These are phyloP conservation scores for Bos indicus DNA, from an alignment of 2,113 vertebrate genomes.

Conservation along the genomic window DNA sequence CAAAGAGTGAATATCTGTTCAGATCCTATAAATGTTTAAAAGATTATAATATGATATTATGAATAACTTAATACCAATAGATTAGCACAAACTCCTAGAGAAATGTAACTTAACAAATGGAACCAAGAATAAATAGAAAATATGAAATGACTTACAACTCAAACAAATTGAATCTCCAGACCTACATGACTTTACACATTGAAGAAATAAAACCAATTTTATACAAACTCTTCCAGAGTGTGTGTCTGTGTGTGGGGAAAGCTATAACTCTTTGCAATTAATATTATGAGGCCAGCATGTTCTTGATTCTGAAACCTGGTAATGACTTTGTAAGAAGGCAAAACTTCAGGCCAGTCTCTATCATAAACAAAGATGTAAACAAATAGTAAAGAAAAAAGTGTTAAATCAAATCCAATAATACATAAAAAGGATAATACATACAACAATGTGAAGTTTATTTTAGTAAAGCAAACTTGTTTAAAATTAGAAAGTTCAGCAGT, in stretches of 20 bases:
- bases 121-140: background rate
- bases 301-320: background rate
- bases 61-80: background rate
- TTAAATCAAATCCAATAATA: background rate
- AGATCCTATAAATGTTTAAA: background rate
- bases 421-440: background rate
- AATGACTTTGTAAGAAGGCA: background rate
- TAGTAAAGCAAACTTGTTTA: background rate
- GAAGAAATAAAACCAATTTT: background rate
- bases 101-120: background rate
- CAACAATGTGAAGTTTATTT: background rate
- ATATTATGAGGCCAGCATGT: background rate
- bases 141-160: background rate
- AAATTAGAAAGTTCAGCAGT: background rate
- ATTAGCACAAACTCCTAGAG: background rate
- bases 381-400: background rate
- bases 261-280: background rate
- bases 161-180: background rate
- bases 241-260: background rate
- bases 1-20: background rate
- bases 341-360: background rate
- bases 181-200: background rate
- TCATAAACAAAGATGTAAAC: background rate
- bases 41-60: background rate
- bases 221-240: background rate